Percentiles rank a stretch among this genome's conserved stretches.
These are phyloP conservation scores for Paradisaea rubra DNA, from an alignment of 2,113 vertebrate genomes.

Conservation along the genomic window DNA sequence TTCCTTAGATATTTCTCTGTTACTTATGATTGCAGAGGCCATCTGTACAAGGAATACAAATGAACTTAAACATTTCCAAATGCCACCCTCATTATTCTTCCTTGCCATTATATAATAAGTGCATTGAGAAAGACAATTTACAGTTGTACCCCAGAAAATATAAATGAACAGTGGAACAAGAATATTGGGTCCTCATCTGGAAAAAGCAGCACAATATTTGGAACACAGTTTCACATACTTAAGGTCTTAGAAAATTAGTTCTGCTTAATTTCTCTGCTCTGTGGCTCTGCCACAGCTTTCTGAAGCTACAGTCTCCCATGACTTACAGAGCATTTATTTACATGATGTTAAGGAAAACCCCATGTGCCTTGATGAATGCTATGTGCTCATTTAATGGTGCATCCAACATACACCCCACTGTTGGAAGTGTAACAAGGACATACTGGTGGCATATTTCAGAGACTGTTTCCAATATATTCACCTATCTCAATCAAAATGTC, in stretches of 20 bases:
- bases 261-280: constrained; percentile 37
- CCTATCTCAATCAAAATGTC: not conserved
- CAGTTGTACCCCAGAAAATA: constrained; percentile 34
- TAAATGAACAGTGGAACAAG: constrained; percentile 28
- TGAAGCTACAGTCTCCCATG: not conserved
- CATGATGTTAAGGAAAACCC: not conserved
- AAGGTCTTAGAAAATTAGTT: constrained; percentile 51
- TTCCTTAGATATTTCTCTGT: constrained; percentile 24
- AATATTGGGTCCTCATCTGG: constrained; percentile 10
- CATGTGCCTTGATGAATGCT: not conserved
- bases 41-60: constrained; percentile 54
- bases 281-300: not conserved
- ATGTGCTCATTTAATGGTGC: not conserved
- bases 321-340: not conserved
- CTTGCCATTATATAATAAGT: constrained; percentile 25
- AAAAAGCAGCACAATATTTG: constrained; percentile 30
- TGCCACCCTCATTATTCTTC: constrained; percentile 49
- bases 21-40: constrained; percentile 51
- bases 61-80: constrained; percentile 58
- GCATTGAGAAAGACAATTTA: constrained; percentile 48
- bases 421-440: not conserved
- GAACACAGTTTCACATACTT: constrained; percentile 21
- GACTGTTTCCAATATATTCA: not conserved
- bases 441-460: not conserved
- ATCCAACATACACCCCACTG: not conserved